Evolutionary conservation across 2,113 vertebrate genomes (phyloP).

Genomic region (Takifugu bimaculatus): DNA sequence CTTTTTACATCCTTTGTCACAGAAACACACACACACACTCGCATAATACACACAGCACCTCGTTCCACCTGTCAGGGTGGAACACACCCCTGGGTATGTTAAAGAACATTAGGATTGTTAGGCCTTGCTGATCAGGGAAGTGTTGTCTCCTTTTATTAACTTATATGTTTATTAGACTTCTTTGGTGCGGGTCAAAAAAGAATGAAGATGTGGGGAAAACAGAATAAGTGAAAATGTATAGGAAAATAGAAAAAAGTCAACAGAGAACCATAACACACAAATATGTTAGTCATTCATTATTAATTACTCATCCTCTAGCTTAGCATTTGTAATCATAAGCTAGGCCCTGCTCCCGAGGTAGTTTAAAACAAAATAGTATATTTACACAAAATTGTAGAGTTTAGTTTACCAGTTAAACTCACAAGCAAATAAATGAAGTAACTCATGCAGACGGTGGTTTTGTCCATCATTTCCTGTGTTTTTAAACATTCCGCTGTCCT

Average conservation of each 20-base stretch:
- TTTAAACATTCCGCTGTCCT: slow-evolving; percentile 6
- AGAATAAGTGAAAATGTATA: background rate
- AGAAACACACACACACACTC: slow-evolving; percentile 19
- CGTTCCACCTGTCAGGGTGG: slow-evolving; percentile 63
- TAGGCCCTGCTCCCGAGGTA: background rate
- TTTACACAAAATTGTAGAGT: slow-evolving; percentile 3
- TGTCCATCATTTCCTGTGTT: slow-evolving; percentile 6
- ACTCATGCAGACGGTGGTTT: slow-evolving; percentile 16
- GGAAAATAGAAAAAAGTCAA: background rate
- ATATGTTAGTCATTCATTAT: too few relatives aligned
- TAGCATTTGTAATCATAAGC: too few relatives aligned
- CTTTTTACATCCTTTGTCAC: slow-evolving; percentile 59
- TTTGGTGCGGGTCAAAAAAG: background rate
- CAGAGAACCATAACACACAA: too few relatives aligned
- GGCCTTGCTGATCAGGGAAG: slow-evolving; percentile 53
- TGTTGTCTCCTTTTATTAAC: slow-evolving; percentile 39
- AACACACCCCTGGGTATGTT: slow-evolving; percentile 50
- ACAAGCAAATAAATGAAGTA: slow-evolving; percentile 14
- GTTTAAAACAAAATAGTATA: background rate
- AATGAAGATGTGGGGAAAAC: too few relatives aligned
- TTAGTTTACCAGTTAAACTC: slow-evolving; percentile 6
- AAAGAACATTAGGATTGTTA: slow-evolving; percentile 52
- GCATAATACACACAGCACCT: slow-evolving; percentile 47
- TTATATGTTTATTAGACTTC: slow-evolving; percentile 40
- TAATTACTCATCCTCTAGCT: too few relatives aligned